A percentile compares a stretch with the other conserved stretches of the same genome.
These are phyloP conservation scores for Phymatocera aterrima DNA, from an alignment of 2,888 invertebrate genomes.

Conservation along the genomic window DNA sequence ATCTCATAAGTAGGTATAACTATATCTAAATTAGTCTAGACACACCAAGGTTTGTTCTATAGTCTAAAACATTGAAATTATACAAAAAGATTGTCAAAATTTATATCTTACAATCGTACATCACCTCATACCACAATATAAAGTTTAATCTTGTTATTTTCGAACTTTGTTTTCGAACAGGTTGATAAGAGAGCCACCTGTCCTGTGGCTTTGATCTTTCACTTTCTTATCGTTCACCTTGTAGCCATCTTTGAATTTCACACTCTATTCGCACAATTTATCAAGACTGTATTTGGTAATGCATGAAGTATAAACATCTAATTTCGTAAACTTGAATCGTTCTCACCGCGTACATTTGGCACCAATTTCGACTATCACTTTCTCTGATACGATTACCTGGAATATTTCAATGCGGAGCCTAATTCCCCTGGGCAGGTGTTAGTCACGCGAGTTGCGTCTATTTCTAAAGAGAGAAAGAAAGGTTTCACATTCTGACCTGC, in stretches of 20 bases:
- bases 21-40: conserved; percentile 14
- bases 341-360: conserved; percentile 6
- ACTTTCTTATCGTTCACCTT: neutral
- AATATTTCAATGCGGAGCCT: neutral
- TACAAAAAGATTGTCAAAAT: conserved; percentile 71
- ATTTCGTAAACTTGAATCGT: neutral
- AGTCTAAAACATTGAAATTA: conserved; percentile 56
- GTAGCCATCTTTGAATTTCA: neutral
- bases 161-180: neutral
- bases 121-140: neutral
- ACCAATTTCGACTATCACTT: neutral
- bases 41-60: conserved; percentile 29
- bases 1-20: neutral
- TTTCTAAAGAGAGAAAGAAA: neutral
- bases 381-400: neutral
- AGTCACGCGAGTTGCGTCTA: neutral
- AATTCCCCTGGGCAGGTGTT: neutral
- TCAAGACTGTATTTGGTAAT: neutral
- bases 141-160: conserved; percentile 24
- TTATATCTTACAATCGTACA: conserved; percentile 42
- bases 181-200: neutral
- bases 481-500: neutral
- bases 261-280: neutral
- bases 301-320: neutral
- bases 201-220: neutral